Evolutionary conservation across 2,888 invertebrate species (phyloP).

Genomic region (Scrobipalpa costella): DNA sequence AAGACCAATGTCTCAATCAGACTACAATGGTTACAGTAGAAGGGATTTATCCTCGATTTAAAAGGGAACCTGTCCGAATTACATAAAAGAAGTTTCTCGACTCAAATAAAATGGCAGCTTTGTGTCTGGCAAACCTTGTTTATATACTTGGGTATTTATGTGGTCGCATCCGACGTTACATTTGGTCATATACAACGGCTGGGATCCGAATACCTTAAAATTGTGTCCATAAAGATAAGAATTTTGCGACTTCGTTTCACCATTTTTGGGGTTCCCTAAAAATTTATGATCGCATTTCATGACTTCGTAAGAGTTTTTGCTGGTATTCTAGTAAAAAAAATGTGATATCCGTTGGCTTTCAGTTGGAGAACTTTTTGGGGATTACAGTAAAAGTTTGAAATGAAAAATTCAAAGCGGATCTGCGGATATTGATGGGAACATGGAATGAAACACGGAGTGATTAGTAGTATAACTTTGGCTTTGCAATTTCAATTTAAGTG

Average conservation of each 20-base stretch:
- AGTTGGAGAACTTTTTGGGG: conserved; percentile 29
- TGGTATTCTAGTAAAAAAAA: conserved; percentile 44
- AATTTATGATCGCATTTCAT: conserved; percentile 64
- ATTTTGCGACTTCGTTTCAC: conserved; percentile 58
- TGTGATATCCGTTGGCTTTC: conserved; percentile 40
- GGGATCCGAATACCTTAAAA: conserved; percentile 60
- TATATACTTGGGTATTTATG: conserved; percentile 36
- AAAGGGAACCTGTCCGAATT: conserved; percentile 2
- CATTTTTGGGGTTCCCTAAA: conserved; percentile 53
- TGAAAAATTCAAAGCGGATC: conserved; percentile 13
- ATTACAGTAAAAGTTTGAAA: conserved; percentile 31
- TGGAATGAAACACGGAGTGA: background rate
- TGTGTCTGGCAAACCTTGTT: conserved; percentile 26
- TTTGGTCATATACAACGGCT: conserved; percentile 43
- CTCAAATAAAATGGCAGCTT: conserved; percentile 27
- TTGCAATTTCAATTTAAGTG: background rate
- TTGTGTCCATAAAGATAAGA: conserved; percentile 65
- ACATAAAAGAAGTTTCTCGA: conserved; percentile 21
- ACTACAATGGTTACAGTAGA: conserved; percentile 5
- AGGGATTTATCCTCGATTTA: conserved; percentile 1
- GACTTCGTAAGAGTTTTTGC: conserved; percentile 55
- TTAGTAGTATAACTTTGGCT: conserved; percentile 32
- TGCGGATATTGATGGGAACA: background rate
- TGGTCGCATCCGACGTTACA: conserved; percentile 40
- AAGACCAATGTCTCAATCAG: conserved; percentile 5